Evolutionary conservation across 2,113 vertebrate genomes (phyloP).

Genomic region (Ageneiosus marmoratus): DNA sequence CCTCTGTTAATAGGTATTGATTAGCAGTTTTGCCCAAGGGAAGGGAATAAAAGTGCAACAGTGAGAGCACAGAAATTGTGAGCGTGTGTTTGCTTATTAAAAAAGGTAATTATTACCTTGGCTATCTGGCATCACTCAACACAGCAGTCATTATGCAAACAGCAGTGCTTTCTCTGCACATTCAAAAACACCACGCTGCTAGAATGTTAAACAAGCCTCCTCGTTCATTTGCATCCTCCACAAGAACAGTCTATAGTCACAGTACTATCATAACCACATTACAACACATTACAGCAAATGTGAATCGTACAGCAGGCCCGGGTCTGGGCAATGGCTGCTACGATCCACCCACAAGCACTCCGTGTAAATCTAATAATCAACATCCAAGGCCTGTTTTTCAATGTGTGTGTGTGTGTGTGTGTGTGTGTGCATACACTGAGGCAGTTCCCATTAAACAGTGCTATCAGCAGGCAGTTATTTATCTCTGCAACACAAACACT

Average conservation of each 20-base stretch:
- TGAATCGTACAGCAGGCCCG: neutral
- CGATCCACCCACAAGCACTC: neutral
- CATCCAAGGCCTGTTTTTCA: neutral
- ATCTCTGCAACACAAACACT: conserved; percentile 40
- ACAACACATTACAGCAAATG: neutral
- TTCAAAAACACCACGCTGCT: conserved; percentile 9
- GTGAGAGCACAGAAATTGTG: neutral
- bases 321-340: neutral
- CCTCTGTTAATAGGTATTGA: conserved; percentile 18
- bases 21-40: neutral
- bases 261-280: conserved; percentile 6
- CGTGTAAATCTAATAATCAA: conserved; percentile 19
- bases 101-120: conserved; percentile 55
- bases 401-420: neutral
- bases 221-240: conserved; percentile 1
- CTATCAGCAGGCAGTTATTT: conserved; percentile 43
- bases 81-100: conserved; percentile 25
- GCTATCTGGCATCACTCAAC: conserved; percentile 44
- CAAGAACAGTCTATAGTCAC: neutral
- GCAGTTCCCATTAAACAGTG: conserved; percentile 34
- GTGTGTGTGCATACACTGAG: neutral
- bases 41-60: neutral
- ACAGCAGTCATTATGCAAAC: conserved; percentile 49
- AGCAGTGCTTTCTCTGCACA: conserved; percentile 24
- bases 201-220: conserved; percentile 42